Conservation (phyloP, 2,888 invertebrate species). For the Ichneumoninae sp. region DNA sequence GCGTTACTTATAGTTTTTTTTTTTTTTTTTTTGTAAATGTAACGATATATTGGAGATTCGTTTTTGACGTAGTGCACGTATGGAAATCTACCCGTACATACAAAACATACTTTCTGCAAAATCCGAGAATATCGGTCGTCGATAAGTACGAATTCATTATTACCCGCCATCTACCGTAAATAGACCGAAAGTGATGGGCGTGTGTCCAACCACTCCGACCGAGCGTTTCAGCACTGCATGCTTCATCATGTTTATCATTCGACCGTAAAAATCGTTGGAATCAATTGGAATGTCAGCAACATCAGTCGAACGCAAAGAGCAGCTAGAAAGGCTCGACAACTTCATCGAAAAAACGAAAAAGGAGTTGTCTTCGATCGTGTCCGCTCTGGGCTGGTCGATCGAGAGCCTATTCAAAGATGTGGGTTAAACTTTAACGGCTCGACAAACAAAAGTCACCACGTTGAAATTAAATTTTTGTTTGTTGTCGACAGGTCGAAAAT, state of each 20-base stretch:
- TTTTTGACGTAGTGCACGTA: not conserved
- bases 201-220: not conserved
- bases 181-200: no score
- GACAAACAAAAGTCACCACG: not conserved
- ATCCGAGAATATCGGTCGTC: not conserved
- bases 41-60: not conserved
- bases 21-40: not conserved
- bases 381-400: constrained; percentile 72
- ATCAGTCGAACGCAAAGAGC: constrained; percentile 62
- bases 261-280: constrained; percentile 1
- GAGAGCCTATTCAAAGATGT: constrained; percentile 72
- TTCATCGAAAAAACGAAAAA: constrained; percentile 70
- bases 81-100: not conserved
- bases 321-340: constrained; percentile 68
- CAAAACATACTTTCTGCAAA: not conserved
- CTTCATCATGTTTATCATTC: not conserved
- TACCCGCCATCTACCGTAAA: no score
- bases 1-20: not conserved
- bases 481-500: constrained; percentile 73
- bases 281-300: constrained; percentile 26
- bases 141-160: not conserved
- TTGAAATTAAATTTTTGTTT: constrained; percentile 11
- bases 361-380: constrained; percentile 69
- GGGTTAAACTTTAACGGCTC: constrained; percentile 49
- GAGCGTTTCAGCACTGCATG: not conserved